phyloP scores from a whole-genome alignment of 2,888 invertebrate genomes.

The Nomada lathburiana region DNA sequence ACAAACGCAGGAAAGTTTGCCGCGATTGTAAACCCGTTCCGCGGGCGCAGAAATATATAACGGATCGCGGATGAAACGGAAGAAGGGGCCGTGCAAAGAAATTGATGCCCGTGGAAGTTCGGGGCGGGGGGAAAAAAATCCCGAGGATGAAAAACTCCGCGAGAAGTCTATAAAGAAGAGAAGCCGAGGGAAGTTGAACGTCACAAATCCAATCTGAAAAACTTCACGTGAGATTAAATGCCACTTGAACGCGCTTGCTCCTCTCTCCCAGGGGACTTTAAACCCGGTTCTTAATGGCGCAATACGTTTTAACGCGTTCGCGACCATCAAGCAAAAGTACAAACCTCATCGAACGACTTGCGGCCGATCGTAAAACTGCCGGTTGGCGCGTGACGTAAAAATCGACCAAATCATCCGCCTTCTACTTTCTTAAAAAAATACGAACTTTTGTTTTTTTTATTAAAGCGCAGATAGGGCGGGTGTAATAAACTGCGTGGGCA shows the following conservation, averaged over 20 bases:
- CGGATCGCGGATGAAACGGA: no score
- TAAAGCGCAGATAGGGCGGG: background rate
- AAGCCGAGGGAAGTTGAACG: constrained; percentile 2
- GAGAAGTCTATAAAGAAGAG: background rate
- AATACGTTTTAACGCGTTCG: constrained; percentile 28
- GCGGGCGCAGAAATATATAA: no score
- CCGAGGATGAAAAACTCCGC: background rate
- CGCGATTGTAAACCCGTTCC: no score
- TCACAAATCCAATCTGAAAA: background rate
- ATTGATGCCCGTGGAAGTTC: background rate
- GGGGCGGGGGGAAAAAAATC: no score
- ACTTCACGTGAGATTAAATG: constrained; percentile 24
- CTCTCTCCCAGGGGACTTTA: background rate
- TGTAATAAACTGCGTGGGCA: background rate
- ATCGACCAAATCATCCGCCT: background rate
- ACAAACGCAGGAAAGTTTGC: no score
- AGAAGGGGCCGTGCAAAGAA: background rate
- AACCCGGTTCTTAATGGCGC: constrained; percentile 32
- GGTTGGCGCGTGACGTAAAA: background rate
- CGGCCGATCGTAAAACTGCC: constrained; percentile 31
- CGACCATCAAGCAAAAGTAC: constrained; percentile 25
- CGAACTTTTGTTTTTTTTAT: background rate
- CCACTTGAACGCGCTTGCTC: constrained; percentile 1
- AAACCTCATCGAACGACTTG: constrained; percentile 12
- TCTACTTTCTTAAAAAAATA: background rate